These are phyloP conservation scores for Jacana jacana DNA, from an alignment of 2,113 vertebrate species.

Conservation along the genomic window DNA sequence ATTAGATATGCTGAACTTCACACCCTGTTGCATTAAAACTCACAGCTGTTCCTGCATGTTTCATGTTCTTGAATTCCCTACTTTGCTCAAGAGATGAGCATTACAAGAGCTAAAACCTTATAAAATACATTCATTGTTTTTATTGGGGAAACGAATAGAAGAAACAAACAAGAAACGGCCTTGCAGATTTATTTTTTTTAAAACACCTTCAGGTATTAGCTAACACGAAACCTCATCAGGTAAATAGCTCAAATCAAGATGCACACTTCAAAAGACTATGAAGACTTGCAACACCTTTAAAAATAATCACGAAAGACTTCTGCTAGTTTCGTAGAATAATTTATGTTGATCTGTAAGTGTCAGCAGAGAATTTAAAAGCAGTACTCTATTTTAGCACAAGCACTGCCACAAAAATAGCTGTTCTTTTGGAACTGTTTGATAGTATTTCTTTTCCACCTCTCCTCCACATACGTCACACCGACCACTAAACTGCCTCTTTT, in stretches of 20 bases:
- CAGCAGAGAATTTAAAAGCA: constrained; percentile 16
- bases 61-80: not conserved
- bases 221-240: not conserved
- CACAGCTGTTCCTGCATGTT: not conserved
- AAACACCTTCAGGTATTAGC: not conserved
- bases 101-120: not conserved
- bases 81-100: not conserved
- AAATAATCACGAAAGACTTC: constrained; percentile 23
- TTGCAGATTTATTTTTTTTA: not conserved
- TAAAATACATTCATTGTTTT: not conserved
- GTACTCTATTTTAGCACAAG: not conserved
- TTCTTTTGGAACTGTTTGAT: not conserved
- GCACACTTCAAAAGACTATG: not conserved
- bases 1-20: not conserved
- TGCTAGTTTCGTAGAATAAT: not conserved
- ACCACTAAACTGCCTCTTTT: not conserved
- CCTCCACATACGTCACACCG: not conserved
- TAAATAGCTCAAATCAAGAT: not conserved
- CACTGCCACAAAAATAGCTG: not conserved
- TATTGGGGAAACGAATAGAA: not conserved
- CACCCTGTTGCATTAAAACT: not conserved
- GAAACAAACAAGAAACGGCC: not conserved
- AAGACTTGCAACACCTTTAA: not conserved
- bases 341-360: constrained; percentile 4
- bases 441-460: constrained; percentile 4